Percentiles rank a stretch among this genome's conserved stretches.
Evolutionary conservation across 2,113 vertebrate species (phyloP).

Genomic region (Prietella phreatophila): DNA sequence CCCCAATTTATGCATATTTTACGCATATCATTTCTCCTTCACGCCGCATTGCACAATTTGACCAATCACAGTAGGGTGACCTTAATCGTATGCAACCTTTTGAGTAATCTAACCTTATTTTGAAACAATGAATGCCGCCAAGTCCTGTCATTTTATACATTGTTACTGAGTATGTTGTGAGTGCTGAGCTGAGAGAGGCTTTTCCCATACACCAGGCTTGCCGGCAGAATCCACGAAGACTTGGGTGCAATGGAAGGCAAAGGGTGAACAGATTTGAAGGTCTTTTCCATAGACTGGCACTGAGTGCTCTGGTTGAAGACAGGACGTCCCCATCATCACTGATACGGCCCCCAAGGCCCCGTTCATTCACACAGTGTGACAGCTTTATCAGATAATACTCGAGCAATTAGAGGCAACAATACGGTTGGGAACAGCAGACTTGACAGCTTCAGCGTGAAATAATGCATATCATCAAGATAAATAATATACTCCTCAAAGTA

Average conservation of each 20-base stretch:
- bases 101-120: background rate
- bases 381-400: conserved; percentile 45
- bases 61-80: background rate
- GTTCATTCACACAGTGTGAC: conserved; percentile 30
- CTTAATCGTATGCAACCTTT: background rate
- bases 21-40: background rate
- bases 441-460: conserved; percentile 1
- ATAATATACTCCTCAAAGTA: background rate
- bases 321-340: background rate
- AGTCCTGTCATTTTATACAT: background rate
- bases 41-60: background rate
- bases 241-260: background rate
- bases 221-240: background rate
- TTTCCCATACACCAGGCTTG: background rate
- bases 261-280: background rate
- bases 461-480: background rate
- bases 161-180: background rate
- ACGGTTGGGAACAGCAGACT: conserved; percentile 21
- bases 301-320: conserved; percentile 4
- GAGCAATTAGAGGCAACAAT: conserved; percentile 51
- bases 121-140: background rate
- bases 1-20: background rate
- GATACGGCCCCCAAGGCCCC: conserved; percentile 8
- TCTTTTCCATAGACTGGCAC: conserved; percentile 18
- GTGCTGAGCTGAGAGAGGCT: background rate